Evolutionary conservation across 2,888 invertebrate genomes (phyloP).

Genomic region (Griposia aprilina): DNA sequence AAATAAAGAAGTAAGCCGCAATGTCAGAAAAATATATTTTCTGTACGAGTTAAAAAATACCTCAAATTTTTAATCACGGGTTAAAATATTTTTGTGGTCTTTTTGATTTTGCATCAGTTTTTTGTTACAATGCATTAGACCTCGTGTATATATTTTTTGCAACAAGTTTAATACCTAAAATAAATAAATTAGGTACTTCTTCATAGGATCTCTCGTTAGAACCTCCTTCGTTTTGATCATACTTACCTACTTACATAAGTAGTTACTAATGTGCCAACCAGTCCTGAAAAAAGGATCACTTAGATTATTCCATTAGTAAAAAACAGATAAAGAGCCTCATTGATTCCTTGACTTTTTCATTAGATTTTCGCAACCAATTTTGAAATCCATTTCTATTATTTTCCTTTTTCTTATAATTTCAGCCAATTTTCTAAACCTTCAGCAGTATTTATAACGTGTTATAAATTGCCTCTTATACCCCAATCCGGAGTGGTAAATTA

Average conservation of each 20-base stretch:
- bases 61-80: background rate
- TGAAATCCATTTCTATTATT: background rate
- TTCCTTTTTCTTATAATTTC: background rate
- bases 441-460: background rate
- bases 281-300: background rate
- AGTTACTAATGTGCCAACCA: background rate
- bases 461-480: slow-evolving; percentile 6
- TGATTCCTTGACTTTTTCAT: background rate
- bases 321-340: slow-evolving; percentile 6
- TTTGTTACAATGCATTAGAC: background rate
- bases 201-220: background rate
- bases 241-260: background rate
- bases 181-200: background rate
- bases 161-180: background rate
- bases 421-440: background rate
- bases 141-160: background rate
- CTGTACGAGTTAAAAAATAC: too few relatives aligned
- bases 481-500: slow-evolving; percentile 7
- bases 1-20: background rate
- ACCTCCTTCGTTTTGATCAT: background rate
- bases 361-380: slow-evolving; percentile 1
- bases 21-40: background rate
- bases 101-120: background rate
- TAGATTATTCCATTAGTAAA: background rate
- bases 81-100: background rate